Evolutionary conservation across 1,140 invertebrate species (phyloP), one percentile per base, ranked within the genome.

Genomic region (Drosophila oshimai): DNA sequence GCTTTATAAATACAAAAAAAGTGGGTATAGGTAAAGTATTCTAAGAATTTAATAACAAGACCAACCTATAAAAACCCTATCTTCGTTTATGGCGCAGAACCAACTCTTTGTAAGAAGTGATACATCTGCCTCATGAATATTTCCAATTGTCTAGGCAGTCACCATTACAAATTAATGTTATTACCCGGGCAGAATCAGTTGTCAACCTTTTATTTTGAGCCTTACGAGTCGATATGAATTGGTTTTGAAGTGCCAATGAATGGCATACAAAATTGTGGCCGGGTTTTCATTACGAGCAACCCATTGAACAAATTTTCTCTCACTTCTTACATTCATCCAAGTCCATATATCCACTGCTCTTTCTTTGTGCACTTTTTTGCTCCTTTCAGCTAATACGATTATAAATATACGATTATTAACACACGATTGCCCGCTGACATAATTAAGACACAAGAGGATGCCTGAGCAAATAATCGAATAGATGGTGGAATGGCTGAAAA

Each of bases 331-430:
- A 49, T 7, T 31, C 26, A 17, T 62, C 18, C 28, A 44, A 24
- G 26, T 18, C 31, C 37, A 20, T 31, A 24, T 15, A 31, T 55
- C 49, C 39, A 5, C 34, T 33, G 71, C 67, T 71, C 57, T 62
- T 73, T 86, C 72, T 78, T 67, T 73, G 64, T 45, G 49, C 28
- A 18, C 26, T 36, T 20, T 46, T 36, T 42, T 24, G 33, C 46
- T 34, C 37, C 51, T 58, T 61, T 51, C 57, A 37, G 45, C 73
- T 87, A 87, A 87, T 77, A 77, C 76, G 81, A 87, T 87, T 87
- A 87, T 87, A 87, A 87, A 87, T 87, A 87, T 87, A 37, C 81
- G 81, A 87, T 87, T 87, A 87, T 81, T 87, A 81, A 87, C 81
- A 87, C 81, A 87, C 81, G 81, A 87, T 87, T 87, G 81, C 73